These are phyloP conservation scores for Pachyseris speciosa DNA, from an alignment of 64 coral and sea anemone genomes.

Conservation along the genomic window DNA sequence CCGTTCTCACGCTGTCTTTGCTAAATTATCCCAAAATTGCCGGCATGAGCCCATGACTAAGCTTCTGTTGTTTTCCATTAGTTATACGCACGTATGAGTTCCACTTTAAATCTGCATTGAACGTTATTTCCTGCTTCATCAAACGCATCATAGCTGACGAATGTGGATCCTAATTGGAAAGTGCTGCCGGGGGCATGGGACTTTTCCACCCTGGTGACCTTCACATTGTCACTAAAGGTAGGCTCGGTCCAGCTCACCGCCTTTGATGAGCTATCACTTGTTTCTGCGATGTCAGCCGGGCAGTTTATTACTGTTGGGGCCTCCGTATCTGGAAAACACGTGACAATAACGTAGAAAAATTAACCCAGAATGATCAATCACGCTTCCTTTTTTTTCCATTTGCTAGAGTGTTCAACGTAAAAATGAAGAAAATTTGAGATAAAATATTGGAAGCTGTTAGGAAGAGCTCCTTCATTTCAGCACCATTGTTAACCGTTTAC, in stretches of 20 bases:
- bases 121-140: conserved; percentile 33
- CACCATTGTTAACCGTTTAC: no score
- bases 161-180: conserved; percentile 1
- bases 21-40: no score
- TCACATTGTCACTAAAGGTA: conserved; percentile 46
- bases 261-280: not conserved
- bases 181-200: not conserved
- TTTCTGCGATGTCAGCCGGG: not conserved
- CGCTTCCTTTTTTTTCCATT: no score
- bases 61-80: no score
- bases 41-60: no score
- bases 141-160: conserved; percentile 7
- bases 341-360: no score
- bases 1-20: no score
- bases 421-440: no score
- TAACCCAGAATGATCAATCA: no score
- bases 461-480: no score
- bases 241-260: conserved; percentile 60
- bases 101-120: conserved; percentile 21
- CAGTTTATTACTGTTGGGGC: conserved; percentile 21
- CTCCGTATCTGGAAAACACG: conserved; percentile 46
- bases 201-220: conserved; percentile 22
- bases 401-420: no score
- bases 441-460: no score
- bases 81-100: conserved; percentile 51